Percentiles rank a stretch among this genome's conserved stretches.
These are phyloP conservation scores for Copidosoma aretas DNA, from an alignment of 2,888 invertebrate species.

Conservation along the genomic window DNA sequence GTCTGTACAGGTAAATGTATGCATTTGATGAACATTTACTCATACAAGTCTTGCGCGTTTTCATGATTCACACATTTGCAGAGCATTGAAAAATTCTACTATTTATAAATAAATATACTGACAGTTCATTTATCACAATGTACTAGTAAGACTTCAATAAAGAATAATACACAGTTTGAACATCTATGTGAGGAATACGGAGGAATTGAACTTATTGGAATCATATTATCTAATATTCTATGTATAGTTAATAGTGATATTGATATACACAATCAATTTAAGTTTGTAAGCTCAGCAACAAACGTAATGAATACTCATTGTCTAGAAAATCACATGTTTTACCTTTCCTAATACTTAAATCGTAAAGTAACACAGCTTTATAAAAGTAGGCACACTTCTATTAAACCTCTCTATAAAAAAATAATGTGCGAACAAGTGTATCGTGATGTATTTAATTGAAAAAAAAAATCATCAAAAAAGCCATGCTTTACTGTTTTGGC, in stretches of 20 bases:
- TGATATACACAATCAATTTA: neutral
- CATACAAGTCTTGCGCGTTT: conserved; percentile 23
- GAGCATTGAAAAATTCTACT: conserved; percentile 22
- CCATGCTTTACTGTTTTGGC: conserved; percentile 27
- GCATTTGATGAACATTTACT: conserved; percentile 9
- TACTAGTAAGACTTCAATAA: conserved; percentile 15
- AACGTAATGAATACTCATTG: neutral
- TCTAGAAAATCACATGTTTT: conserved; percentile 10
- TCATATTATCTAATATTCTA: conserved; percentile 6
- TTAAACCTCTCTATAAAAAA: conserved; percentile 1
- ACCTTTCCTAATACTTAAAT: conserved; percentile 13
- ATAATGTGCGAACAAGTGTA: conserved; percentile 7
- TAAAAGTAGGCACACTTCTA: conserved; percentile 14
- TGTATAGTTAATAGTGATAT: neutral
- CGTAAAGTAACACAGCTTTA: neutral
- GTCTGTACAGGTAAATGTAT: conserved; percentile 11
- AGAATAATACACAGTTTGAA: neutral
- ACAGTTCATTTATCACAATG: conserved; percentile 31
- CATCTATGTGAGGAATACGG: conserved; percentile 1
- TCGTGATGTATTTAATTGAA: conserved; percentile 2
- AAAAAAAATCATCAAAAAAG: neutral
- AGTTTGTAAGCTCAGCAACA: conserved; percentile 12
- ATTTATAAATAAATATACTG: conserved; percentile 25
- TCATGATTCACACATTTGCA: conserved; percentile 22
- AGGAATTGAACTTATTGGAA: neutral